Conservation (phyloP, 2,797 vertebrate genomes). For the Peromyscus melanophrys region DNA sequence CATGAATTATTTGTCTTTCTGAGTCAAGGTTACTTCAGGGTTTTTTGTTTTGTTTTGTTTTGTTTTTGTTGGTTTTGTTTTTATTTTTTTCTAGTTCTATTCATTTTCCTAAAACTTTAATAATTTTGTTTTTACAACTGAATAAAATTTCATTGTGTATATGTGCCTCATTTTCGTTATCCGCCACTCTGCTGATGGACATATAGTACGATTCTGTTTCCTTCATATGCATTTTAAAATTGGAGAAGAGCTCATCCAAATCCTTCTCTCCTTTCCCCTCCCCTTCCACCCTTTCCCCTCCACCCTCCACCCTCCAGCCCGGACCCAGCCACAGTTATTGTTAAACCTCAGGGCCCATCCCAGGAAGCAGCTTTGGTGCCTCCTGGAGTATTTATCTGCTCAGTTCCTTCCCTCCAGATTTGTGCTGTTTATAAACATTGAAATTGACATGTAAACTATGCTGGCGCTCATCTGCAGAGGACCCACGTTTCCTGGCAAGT, state of each 20-base stretch:
- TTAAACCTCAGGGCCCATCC: background rate
- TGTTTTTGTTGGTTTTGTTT: background rate
- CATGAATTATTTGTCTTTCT: background rate
- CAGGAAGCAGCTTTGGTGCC: slow-evolving; percentile 10
- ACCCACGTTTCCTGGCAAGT: background rate
- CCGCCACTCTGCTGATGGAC: background rate
- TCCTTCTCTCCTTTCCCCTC: background rate
- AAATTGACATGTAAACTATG: slow-evolving; percentile 48
- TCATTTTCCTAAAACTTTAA: background rate
- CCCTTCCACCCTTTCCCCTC: background rate
- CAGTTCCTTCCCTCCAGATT: background rate
- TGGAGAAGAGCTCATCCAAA: background rate
- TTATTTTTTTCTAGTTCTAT: background rate
- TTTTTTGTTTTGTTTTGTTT: too few species aligned
- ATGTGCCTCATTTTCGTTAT: background rate
- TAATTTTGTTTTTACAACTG: background rate
- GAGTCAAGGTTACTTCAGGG: background rate
- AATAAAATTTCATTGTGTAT: background rate
- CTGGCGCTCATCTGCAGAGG: background rate
- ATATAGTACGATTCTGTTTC: background rate
- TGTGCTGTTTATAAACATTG: slow-evolving; percentile 68
- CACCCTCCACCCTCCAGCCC: background rate
- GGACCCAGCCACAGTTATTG: background rate
- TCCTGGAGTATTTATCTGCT: slow-evolving; percentile 57
- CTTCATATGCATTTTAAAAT: background rate